A percentile compares a stretch with the other conserved stretches of the same genome.
These are phyloP conservation scores for Zootoca vivipara DNA, from an alignment of 2,113 vertebrate species.

Conservation along the genomic window DNA sequence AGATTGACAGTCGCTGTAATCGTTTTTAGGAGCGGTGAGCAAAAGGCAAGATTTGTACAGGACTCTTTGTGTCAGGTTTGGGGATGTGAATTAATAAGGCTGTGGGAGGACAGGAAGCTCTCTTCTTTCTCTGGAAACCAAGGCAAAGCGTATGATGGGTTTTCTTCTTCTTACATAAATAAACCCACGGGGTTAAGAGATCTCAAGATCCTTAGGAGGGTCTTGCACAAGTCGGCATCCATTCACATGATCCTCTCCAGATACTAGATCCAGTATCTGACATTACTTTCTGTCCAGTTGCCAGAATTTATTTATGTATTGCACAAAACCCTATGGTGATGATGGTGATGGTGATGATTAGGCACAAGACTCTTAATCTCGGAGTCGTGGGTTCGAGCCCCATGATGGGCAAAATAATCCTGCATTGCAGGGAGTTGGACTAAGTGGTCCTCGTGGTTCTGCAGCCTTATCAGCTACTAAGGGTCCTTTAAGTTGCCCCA, in stretches of 20 bases:
- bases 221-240: background rate
- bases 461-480: too few relatives aligned
- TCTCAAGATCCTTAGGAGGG: background rate
- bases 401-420: too few relatives aligned
- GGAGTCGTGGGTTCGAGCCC: too few relatives aligned
- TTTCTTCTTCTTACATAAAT: background rate
- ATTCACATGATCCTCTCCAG: background rate
- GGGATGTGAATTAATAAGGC: slow-evolving; percentile 13
- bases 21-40: slow-evolving; percentile 13
- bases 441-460: too few relatives aligned
- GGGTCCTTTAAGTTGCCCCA: too few relatives aligned
- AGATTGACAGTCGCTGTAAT: slow-evolving; percentile 34
- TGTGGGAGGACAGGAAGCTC: background rate
- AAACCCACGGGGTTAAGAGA: background rate
- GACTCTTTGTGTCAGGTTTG: slow-evolving; percentile 23
- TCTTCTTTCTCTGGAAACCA: background rate
- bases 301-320: background rate
- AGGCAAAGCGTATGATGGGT: background rate
- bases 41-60: background rate
- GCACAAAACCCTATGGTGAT: background rate
- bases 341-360: too few relatives aligned
- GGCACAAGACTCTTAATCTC: too few relatives aligned
- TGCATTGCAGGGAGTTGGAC: too few relatives aligned
- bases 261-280: background rate
- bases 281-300: background rate